Evolutionary conservation across 2,888 invertebrate genomes (phyloP).

Genomic region (Melanophora roralis): DNA sequence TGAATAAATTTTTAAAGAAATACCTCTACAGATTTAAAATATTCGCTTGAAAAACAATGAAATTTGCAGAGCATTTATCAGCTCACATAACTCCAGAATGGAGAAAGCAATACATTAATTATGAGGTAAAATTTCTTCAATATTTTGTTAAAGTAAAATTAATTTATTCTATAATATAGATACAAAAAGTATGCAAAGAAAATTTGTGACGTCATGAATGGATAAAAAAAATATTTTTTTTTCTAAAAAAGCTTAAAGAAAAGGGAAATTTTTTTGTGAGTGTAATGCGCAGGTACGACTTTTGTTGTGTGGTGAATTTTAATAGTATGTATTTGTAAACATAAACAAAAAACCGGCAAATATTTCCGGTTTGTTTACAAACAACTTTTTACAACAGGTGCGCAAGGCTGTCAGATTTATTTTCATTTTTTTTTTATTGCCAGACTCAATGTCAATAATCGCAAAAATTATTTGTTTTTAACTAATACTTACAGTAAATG

Average conservation of each 20-base stretch:
- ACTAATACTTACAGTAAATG: no score
- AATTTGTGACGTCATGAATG: slow-evolving; percentile 51
- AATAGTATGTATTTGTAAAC: slow-evolving; percentile 1
- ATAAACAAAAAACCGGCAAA: slow-evolving; percentile 34
- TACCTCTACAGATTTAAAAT: no score
- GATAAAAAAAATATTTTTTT: slow-evolving; percentile 35
- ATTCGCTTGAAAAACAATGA: no score
- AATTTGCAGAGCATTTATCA: slow-evolving; percentile 91
- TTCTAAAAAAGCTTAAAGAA: slow-evolving; percentile 33
- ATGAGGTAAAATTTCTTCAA: slow-evolving; percentile 79
- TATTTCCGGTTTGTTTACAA: slow-evolving; percentile 45
- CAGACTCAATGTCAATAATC: no score
- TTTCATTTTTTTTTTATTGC: no score
- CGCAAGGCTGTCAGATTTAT: no score
- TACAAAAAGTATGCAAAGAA: slow-evolving; percentile 36
- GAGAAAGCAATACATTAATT: slow-evolving; percentile 90
- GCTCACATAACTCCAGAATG: slow-evolving; percentile 95
- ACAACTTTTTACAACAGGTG: slow-evolving; percentile 48
- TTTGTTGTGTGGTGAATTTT: slow-evolving; percentile 11
- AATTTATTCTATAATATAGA: slow-evolving; percentile 41
- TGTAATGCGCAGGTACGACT: slow-evolving; percentile 39
- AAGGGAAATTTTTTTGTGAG: slow-evolving; percentile 36
- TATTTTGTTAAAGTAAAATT: slow-evolving; percentile 1
- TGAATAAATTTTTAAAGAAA: slow-evolving; percentile 6
- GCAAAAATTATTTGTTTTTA: no score